Evolutionary conservation across 2,797 vertebrate species (phyloP).

Genomic region (Platalea minor): DNA sequence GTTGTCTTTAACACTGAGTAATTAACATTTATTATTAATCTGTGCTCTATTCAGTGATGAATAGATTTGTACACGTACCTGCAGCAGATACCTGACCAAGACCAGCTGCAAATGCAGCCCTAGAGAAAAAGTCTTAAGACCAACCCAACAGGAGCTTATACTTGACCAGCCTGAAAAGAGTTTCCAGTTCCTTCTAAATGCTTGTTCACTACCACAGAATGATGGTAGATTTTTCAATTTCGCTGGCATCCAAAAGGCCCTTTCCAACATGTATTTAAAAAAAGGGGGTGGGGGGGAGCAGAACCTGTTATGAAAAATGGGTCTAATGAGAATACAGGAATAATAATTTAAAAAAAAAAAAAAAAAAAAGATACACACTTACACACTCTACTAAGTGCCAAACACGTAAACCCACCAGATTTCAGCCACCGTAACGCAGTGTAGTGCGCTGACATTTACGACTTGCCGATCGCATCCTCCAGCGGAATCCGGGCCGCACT

Average conservation of each 20-base stretch:
- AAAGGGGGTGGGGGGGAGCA: accelerated
- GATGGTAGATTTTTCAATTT: accelerated
- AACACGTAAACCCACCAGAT: too few species aligned
- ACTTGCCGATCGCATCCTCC: neutral
- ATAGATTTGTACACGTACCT: accelerated
- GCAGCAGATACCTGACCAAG: neutral
- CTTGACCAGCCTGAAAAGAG: too few species aligned
- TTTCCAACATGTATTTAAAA: neutral
- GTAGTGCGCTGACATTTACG: accelerated
- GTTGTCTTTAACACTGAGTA: neutral
- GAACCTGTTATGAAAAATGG: accelerated
- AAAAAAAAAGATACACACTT: accelerated
- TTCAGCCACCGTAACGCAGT: accelerated
- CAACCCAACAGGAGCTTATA: neutral
- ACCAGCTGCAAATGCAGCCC: neutral
- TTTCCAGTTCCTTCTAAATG: neutral
- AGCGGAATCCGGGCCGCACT: constrained; percentile 14
- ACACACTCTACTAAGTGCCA: too few species aligned
- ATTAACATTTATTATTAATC: neutral
- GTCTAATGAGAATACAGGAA: neutral
- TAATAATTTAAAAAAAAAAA: too few species aligned
- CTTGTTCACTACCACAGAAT: accelerated
- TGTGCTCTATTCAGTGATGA: neutral
- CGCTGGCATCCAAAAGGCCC: neutral
- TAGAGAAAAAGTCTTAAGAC: too few species aligned